These are phyloP conservation scores for Thermophis baileyi DNA, from an alignment of 2,113 vertebrate species.

Conservation along the genomic window DNA sequence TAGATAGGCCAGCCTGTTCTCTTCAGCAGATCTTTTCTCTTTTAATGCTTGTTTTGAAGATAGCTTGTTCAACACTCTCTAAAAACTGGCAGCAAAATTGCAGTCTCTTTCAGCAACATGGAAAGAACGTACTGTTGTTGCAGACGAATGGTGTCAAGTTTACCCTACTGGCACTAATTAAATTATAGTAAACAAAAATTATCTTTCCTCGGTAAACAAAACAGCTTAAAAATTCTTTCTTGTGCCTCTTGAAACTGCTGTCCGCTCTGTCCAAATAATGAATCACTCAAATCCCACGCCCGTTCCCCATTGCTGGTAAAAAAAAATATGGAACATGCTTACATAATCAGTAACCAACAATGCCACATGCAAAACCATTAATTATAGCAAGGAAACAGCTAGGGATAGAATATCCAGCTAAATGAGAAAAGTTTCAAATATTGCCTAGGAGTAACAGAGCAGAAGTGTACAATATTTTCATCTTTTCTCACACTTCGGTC, in stretches of 20 bases:
- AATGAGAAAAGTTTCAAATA: background rate
- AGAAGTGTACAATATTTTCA: background rate
- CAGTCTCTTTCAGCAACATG: conserved; percentile 8
- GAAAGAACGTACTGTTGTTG: conserved; percentile 29
- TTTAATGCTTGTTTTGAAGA: conserved; percentile 66
- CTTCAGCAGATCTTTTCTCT: conserved; percentile 24
- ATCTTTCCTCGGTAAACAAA: conserved; percentile 15
- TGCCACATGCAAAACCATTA: conserved; percentile 13
- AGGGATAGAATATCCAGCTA: background rate
- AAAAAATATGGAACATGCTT: conserved; percentile 14
- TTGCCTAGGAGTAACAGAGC: background rate
- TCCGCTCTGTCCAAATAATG: conserved; percentile 20
- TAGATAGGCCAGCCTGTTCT: conserved; percentile 11
- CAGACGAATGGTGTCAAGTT: conserved; percentile 11
- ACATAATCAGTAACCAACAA: background rate
- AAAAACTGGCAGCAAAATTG: conserved; percentile 32
- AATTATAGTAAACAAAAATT: conserved; percentile 40
- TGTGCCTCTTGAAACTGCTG: background rate
- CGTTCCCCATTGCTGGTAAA: conserved; percentile 19
- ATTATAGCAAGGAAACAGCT: background rate
- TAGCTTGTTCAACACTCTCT: background rate
- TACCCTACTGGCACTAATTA: conserved; percentile 36
- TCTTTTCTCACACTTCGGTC: background rate
- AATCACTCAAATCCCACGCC: conserved; percentile 35
- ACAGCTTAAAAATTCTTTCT: conserved; percentile 6